phyloP scores from a whole-genome alignment of 2,113 vertebrate species.

The Anser cygnoides region DNA sequence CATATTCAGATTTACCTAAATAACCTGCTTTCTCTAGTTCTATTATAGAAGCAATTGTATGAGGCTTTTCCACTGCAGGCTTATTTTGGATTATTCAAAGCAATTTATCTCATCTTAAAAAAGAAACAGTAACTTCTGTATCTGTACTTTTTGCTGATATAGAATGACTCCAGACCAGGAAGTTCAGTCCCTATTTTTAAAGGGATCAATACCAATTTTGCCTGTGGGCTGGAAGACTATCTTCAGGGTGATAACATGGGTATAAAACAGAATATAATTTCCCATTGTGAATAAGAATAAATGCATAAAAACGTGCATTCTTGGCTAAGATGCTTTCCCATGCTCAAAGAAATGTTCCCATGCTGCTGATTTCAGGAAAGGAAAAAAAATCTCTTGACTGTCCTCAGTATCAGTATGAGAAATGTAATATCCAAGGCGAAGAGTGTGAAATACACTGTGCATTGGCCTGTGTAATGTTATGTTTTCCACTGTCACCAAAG shows the following conservation, averaged over 20 bases:
- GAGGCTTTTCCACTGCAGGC: neutral
- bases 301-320: neutral
- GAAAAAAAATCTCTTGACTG: neutral
- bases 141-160: neutral
- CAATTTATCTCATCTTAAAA: neutral
- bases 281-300: neutral
- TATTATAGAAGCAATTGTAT: neutral
- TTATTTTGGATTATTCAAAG: neutral
- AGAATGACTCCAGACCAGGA: neutral
- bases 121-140: neutral
- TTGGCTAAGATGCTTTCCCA: neutral
- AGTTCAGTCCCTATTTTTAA: neutral
- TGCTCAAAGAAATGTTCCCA: neutral
- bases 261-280: neutral
- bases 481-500: neutral
- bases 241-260: neutral
- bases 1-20: neutral
- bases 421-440: neutral
- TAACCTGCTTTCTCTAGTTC: neutral
- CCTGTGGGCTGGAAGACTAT: neutral
- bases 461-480: neutral
- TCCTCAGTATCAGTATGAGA: neutral
- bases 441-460: neutral
- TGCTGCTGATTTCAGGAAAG: neutral
- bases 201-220: neutral